Percentiles rank a stretch among this genome's conserved stretches.
phyloP scores from a whole-genome alignment of 2,113 vertebrate genomes.

The Cryptomyrus ogoouensis region DNA sequence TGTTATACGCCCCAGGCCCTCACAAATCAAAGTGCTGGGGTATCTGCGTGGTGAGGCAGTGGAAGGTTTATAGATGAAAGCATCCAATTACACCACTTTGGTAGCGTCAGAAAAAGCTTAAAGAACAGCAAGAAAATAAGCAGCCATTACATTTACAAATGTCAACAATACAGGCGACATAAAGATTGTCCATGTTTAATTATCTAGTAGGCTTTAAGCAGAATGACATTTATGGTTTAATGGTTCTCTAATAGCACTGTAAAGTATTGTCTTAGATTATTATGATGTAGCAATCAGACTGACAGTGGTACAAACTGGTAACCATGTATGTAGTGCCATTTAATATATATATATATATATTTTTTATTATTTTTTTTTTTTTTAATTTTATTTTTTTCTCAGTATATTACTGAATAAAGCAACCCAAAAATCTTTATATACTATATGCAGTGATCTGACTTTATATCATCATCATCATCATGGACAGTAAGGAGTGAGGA shows the following conservation, averaged over 20 bases:
- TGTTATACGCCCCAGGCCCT: not conserved
- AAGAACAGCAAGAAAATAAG: not conserved
- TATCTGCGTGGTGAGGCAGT: not conserved
- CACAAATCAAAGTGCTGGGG: not conserved
- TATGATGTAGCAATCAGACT: not conserved
- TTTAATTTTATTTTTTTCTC: not conserved
- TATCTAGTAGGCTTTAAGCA: not conserved
- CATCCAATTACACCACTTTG: not conserved
- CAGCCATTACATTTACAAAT: constrained; percentile 3
- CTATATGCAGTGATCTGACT: not conserved
- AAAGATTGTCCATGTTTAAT: not conserved
- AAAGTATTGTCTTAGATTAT: not conserved
- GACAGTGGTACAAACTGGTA: not conserved
- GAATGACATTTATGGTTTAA: constrained; percentile 8
- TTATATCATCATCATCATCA: not conserved
- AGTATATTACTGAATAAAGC: not conserved
- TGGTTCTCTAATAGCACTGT: constrained; percentile 3
- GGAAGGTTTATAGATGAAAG: not conserved
- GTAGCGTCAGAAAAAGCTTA: not conserved
- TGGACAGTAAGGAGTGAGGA: not conserved
- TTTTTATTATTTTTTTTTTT: too few species aligned
- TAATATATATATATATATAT: not conserved
- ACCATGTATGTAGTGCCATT: not conserved
- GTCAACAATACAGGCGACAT: constrained; percentile 1
- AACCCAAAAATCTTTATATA: not conserved